These are phyloP conservation scores for Mixornis gularis DNA, from an alignment of 2,113 vertebrate species.

Conservation along the genomic window DNA sequence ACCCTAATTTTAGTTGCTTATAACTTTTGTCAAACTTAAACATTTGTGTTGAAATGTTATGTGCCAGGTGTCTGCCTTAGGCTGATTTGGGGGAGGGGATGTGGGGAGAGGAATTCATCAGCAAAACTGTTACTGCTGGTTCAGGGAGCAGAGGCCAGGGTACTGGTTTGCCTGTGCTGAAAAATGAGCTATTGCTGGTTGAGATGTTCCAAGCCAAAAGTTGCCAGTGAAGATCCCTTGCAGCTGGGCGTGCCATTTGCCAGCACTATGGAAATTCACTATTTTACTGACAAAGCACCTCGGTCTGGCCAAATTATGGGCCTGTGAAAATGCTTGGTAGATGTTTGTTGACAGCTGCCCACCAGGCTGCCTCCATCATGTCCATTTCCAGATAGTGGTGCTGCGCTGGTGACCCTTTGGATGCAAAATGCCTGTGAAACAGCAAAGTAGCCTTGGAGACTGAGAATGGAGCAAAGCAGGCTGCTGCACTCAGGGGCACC, in stretches of 20 bases:
- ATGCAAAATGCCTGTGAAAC: background rate
- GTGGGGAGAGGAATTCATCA: conserved; percentile 26
- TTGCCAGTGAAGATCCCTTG: background rate
- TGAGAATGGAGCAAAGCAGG: background rate
- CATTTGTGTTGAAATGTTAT: conserved; percentile 55
- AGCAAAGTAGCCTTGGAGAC: background rate
- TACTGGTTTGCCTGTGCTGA: background rate
- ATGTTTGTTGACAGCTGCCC: background rate
- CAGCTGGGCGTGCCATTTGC: background rate
- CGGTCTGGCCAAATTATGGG: background rate
- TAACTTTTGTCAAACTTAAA: conserved; percentile 59
- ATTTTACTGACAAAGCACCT: background rate
- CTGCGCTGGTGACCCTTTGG: background rate
- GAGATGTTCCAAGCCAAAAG: background rate
- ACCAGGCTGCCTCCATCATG: background rate
- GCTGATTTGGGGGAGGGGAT: background rate
- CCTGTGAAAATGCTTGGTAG: background rate
- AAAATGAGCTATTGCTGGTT: background rate
- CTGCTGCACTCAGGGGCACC: background rate
- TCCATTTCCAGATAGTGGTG: background rate
- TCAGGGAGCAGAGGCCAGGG: background rate
- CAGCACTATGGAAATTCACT: background rate
- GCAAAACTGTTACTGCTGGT: conserved; percentile 15
- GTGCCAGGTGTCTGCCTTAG: conserved; percentile 61
- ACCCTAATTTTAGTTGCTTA: conserved; percentile 54